Evolutionary conservation across 2,888 invertebrate species (phyloP), one percentile per base, ranked within the genome.

Genomic region (Nymphalis c-album): DNA sequence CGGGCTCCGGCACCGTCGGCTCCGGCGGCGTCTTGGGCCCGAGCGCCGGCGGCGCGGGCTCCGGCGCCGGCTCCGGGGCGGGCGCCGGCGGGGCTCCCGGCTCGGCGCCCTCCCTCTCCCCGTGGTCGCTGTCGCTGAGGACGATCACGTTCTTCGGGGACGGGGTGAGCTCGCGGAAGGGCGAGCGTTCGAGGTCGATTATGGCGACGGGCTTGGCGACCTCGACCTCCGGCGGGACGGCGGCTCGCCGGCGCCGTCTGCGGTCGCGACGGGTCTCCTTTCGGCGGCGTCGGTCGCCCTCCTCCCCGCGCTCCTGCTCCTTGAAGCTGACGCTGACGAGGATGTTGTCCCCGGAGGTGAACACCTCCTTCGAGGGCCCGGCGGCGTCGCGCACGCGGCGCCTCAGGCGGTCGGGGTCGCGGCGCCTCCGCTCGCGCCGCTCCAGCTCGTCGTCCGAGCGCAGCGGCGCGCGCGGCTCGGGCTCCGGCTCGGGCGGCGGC

Each of bases 261-360:
- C 77, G 75, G 68, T 75, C 76, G 40, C 76, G 75, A 20, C 76
- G 74, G n/a, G 70, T 66, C 53, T 77, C 78, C 7, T 77, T 76
- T 26, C 84, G 84, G 17, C 79, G 78, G 17, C 84, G 78, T 66
- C 83, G 81, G 67, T 86, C 80, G 46, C 82, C 82, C 71, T 84
- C 83, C 71, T 86, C 85, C 64, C 76, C 77, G 68, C 85, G 79
- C 75, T 84, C 93, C 74, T 94, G 94, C 76, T 96, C 96, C 83
- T 96, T 96, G 87, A 98, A 98, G 85, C 97, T 97, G 20, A 98
- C 97, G 87, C 97, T 97, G 16, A 98, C 97, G 73, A 98, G 94
- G 78, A 98, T 98, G 84, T 97, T 98, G 86, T 98, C 97, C 4
- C 98, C 98, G 16, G 97, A 97, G 0, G 98, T 97, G 84, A 97